Evolutionary conservation across 2,888 invertebrate species (phyloP).

Genomic region (Eurytoma californica): DNA sequence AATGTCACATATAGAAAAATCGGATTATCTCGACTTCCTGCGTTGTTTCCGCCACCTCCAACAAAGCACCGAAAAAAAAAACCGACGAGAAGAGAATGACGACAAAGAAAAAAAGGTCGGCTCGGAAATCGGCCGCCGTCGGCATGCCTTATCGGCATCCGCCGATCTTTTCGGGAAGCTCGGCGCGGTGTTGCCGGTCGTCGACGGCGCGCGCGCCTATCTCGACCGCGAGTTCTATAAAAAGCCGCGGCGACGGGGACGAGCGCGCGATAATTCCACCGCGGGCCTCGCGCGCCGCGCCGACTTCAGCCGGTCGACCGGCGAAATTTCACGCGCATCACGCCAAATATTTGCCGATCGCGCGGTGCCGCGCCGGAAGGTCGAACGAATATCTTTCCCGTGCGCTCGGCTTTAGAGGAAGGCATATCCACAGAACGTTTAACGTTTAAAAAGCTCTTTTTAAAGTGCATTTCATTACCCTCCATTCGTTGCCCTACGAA

Average conservation of each 20-base stretch:
- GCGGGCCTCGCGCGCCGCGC: slow-evolving; percentile 20
- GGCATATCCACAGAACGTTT: no score
- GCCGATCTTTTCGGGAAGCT: slow-evolving; percentile 39
- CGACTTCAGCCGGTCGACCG: not conserved
- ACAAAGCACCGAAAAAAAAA: no score
- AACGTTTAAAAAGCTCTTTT: no score
- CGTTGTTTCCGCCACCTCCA: no score
- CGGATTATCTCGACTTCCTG: no score
- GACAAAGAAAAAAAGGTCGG: not conserved
- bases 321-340: slow-evolving; percentile 13
- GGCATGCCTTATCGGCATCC: slow-evolving; percentile 27
- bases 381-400: no score
- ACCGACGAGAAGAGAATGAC: no score
- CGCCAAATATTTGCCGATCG: not conserved
- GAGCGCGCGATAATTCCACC: slow-evolving; percentile 34
- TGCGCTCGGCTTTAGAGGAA: no score
- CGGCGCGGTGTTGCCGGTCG: slow-evolving; percentile 52
- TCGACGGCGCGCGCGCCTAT: not conserved
- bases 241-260: slow-evolving; percentile 22
- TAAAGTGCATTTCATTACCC: no score
- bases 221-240: slow-evolving; percentile 44
- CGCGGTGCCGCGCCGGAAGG: no score
- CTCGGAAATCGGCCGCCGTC: not conserved
- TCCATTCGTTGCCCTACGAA: no score
- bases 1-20: not conserved